A percentile compares a stretch with the other conserved stretches of the same genome.
Conservation (phyloP, 1,140 invertebrate species). For the Eupristina koningsbergeri region DNA sequence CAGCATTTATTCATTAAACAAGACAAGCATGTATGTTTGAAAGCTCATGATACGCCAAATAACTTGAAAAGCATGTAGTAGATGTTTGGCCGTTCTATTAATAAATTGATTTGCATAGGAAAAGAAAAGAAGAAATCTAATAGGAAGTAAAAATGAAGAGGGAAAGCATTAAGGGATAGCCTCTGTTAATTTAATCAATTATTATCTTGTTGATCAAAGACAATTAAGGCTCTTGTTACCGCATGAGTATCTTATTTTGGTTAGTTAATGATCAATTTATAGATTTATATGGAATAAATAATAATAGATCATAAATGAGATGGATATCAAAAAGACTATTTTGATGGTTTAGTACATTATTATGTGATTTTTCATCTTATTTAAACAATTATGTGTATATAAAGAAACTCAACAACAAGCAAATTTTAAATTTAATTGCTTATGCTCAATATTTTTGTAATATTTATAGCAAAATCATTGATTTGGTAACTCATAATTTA, state of each 20-base stretch:
- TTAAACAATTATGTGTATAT: too few species aligned
- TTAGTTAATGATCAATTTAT: background rate
- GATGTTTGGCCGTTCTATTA: conserved; percentile 60
- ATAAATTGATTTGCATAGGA: conserved; percentile 70
- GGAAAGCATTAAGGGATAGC: background rate
- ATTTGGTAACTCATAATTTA: background rate
- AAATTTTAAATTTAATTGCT: background rate
- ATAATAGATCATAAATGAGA: background rate
- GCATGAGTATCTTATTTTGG: background rate
- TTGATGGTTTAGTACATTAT: too few species aligned
- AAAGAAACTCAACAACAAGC: too few species aligned
- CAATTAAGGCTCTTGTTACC: conserved; percentile 29
- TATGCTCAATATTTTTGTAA: background rate
- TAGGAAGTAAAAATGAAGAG: background rate
- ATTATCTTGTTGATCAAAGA: conserved; percentile 15
- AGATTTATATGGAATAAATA: background rate
- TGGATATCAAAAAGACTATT: background rate
- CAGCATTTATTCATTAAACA: conserved; percentile 39
- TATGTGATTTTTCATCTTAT: too few species aligned
- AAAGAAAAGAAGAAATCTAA: background rate
- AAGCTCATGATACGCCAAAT: background rate
- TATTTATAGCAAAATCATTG: conserved; percentile 35
- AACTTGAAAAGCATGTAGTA: background rate
- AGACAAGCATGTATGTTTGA: background rate
- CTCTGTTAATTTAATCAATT: conserved; percentile 59